Conservation (phyloP, 2,888 invertebrate species). For the Sclerodermus sp. region DNA sequence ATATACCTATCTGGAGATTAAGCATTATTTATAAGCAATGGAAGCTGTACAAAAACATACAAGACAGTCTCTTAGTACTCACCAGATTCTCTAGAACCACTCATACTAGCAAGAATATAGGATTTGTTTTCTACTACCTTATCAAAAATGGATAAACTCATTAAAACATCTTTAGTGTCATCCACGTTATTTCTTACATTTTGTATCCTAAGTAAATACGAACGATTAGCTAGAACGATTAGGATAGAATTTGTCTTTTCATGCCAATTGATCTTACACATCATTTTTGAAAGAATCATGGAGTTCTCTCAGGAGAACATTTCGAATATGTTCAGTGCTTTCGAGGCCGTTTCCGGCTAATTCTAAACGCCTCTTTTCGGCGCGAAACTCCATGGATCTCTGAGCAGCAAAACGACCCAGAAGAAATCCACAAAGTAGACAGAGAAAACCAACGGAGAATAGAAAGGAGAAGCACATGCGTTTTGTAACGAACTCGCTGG, state of each 20-base stretch:
- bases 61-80: constrained; percentile 5
- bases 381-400: constrained; percentile 42
- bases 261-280: too few species aligned
- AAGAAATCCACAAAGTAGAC: constrained; percentile 59
- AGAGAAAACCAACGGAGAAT: constrained; percentile 58
- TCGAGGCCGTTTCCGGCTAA: constrained; percentile 44
- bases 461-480: constrained; percentile 59
- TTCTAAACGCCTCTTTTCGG: constrained; percentile 41
- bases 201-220: too few species aligned
- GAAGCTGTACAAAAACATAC: neutral
- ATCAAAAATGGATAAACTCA: constrained; percentile 21
- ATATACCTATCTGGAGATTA: constrained; percentile 47
- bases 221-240: too few species aligned
- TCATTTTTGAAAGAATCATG: constrained; percentile 1
- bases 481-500: constrained; percentile 58
- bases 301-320: constrained; percentile 29
- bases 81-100: constrained; percentile 37
- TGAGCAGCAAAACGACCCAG: constrained; percentile 58
- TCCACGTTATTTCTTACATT: too few species aligned
- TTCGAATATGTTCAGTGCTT: constrained; percentile 35
- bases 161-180: constrained; percentile 21
- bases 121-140: constrained; percentile 28
- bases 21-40: neutral
- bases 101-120: constrained; percentile 32
- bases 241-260: too few species aligned